phyloP scores from a whole-genome alignment of 2,797 vertebrate species.

The Sebastes oblongus region DNA sequence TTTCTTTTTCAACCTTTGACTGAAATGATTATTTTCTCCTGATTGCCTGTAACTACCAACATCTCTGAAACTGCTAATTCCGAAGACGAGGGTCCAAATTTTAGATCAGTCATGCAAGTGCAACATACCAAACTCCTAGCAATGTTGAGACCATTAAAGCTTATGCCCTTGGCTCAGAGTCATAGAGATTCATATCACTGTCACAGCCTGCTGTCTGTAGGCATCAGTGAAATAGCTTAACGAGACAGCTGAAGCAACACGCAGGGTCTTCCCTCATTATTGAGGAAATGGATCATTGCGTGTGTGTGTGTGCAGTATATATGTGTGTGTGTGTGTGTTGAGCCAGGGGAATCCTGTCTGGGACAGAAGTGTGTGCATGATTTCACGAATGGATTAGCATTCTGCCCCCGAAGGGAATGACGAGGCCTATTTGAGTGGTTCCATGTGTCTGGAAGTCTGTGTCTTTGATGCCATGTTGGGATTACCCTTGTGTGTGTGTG shows the following conservation, averaged over 20 bases:
- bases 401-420: neutral
- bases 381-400: slow-evolving; percentile 45
- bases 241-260: slow-evolving; percentile 49
- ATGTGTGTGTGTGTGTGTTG: neutral
- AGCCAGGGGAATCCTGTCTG: slow-evolving; percentile 21
- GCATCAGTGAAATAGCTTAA: slow-evolving; percentile 22
- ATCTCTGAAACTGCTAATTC: too few relatives aligned
- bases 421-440: neutral
- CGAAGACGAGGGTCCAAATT: too few relatives aligned
- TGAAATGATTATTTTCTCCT: too few relatives aligned
- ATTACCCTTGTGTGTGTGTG: neutral
- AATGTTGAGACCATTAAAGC: too few relatives aligned
- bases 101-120: too few relatives aligned
- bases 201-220: slow-evolving; percentile 26
- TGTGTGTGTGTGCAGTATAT: neutral
- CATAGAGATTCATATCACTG: neutral
- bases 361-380: slow-evolving; percentile 26
- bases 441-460: neutral
- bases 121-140: too few relatives aligned
- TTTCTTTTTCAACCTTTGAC: too few relatives aligned
- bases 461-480: slow-evolving; percentile 15
- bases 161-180: neutral
- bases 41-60: too few relatives aligned
- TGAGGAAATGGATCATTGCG: slow-evolving; percentile 4
- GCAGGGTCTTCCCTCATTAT: slow-evolving; percentile 30